Evolutionary conservation across 2,888 invertebrate genomes (phyloP), one percentile per base, ranked within the genome.

Genomic region (Drosophila pseudotakahashii): DNA sequence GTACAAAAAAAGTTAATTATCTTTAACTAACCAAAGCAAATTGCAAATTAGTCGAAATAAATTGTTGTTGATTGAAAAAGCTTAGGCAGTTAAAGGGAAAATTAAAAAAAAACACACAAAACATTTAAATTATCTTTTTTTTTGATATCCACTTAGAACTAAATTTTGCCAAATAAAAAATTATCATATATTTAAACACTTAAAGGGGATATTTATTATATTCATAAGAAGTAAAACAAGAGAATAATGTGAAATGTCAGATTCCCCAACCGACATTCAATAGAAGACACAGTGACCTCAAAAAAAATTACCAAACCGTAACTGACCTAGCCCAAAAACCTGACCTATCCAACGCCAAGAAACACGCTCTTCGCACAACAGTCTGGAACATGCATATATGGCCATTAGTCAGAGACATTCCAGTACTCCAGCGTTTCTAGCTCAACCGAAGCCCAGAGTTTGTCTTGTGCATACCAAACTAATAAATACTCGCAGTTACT

Each of bases 401-500:
- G 1, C 14, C 34, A 48, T 47, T 16, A 36, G 16, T 41, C 45
- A 19, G 58, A 16, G 37, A 23, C 34, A 45, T 51, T 68, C 64
- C 63, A 54, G 54, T 45, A 45, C 52, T 26, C 53, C n/a, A 23
- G 16, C 54, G 26, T 71, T 71, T 62, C 55, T 71, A 45, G 71
- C 70, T 52, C 70, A 62, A 7, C 30, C 50, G 39, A 51, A 70
- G 62, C 54, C 55, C 54, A 54, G 54, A 51, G 70, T 71, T 60
- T 57, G 68, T 68, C 70, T 51, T 73, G 66, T 81, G 86, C 81
- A 86, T 82, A 78, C 86, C 69, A 76, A 83, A 54, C 39, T 47
- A 47, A 58, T 53, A 44, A 64, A 54, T 54, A 57, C 48, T 76
- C 51, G 72, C 60, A 39, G 77, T 71, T 70, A 64, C 75, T 75